A percentile compares a stretch with the other conserved stretches of the same genome.
phyloP scores from a whole-genome alignment of 2,113 vertebrate species.

The Vombatus ursinus region DNA sequence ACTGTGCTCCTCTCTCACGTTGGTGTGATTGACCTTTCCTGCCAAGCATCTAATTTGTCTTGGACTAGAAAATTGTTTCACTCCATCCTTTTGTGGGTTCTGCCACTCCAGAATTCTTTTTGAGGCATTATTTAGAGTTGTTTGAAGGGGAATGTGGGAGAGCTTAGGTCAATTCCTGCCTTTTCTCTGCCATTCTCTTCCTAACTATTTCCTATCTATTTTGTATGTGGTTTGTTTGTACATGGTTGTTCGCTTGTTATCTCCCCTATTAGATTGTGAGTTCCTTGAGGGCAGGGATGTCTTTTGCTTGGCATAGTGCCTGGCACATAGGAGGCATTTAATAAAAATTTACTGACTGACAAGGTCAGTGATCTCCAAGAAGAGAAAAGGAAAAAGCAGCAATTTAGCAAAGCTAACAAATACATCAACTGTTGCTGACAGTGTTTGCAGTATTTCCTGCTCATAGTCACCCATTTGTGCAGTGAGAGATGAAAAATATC shows the following conservation, averaged over 20 bases:
- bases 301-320: neutral
- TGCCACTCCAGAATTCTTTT: neutral
- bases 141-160: neutral
- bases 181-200: neutral
- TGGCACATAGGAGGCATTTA: neutral
- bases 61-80: neutral
- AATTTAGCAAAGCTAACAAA: neutral
- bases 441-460: neutral
- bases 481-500: neutral
- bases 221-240: neutral
- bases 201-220: neutral
- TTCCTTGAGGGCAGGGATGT: neutral
- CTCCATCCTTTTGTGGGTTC: neutral
- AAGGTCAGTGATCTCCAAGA: neutral
- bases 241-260: neutral
- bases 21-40: too few species aligned
- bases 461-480: neutral
- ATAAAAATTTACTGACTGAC: neutral
- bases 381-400: neutral
- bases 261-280: neutral
- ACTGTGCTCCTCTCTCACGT: too few species aligned
- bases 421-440: neutral
- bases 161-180: neutral
- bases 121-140: neutral
- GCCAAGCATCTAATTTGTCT: too few species aligned